phyloP scores from a whole-genome alignment of 1,140 invertebrate genomes.

The Lerema accius region DNA sequence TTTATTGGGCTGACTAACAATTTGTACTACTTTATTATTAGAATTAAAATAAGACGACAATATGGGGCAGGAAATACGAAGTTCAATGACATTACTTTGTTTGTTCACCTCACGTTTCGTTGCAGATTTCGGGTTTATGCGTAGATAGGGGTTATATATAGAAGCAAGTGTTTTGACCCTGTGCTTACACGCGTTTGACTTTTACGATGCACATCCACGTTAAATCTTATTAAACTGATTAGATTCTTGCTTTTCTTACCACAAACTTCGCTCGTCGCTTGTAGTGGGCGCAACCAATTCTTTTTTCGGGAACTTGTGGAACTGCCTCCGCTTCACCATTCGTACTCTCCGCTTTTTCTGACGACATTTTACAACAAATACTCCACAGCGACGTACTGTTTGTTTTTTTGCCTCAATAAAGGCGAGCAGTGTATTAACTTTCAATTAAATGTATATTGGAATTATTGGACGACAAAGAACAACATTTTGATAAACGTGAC shows the following conservation, averaged over 20 bases:
- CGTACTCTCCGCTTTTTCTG: conserved; percentile 48
- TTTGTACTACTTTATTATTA: conserved; percentile 1
- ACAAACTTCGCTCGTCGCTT: conserved; percentile 92
- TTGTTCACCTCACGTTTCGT: conserved; percentile 60
- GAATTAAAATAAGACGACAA: conserved; percentile 3
- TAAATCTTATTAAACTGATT: conserved; percentile 2
- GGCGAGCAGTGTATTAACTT: conserved; percentile 36
- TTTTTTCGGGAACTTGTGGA: conserved; percentile 68
- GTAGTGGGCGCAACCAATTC: conserved; percentile 89
- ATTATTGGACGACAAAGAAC: conserved; percentile 44
- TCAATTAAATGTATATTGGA: conserved; percentile 43
- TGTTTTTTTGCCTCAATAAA: conserved; percentile 36
- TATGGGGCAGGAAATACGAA: conserved; percentile 26
- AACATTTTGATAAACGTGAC: conserved; percentile 47
- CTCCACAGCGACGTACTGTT: conserved; percentile 21
- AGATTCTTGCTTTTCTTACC: conserved; percentile 81
- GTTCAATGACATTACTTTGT: conserved; percentile 69
- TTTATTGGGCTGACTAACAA: background rate
- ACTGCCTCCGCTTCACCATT: conserved; percentile 48
- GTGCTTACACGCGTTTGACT: conserved; percentile 10
- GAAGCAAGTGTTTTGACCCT: conserved; percentile 50
- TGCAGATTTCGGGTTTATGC: conserved; percentile 45
- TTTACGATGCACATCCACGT: too few relatives aligned
- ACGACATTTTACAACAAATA: conserved; percentile 55
- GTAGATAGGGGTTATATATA: conserved; percentile 64